A percentile compares a stretch with the other conserved stretches of the same genome.
phyloP scores from a whole-genome alignment of 2,113 vertebrate genomes.

The Thamnaconus septentrionalis region DNA sequence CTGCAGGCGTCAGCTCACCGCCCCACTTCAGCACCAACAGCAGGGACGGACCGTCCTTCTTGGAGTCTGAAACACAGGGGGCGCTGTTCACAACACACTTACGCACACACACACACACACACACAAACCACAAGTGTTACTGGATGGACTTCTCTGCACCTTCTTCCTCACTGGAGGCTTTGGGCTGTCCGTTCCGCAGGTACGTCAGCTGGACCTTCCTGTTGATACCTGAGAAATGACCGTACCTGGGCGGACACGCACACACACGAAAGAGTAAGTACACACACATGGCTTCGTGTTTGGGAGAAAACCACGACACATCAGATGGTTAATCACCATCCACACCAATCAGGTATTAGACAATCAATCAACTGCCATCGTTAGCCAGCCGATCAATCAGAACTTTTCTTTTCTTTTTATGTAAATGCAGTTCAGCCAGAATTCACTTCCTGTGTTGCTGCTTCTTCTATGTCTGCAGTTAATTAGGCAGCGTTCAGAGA shows the following conservation, averaged over 20 bases:
- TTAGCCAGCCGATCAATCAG: too few species aligned
- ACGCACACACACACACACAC: background rate
- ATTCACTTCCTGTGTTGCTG: too few species aligned
- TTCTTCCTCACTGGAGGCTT: constrained; percentile 92
- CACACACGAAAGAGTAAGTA: background rate
- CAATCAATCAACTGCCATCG: too few species aligned
- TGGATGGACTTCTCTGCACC: constrained; percentile 70
- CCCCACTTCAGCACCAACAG: constrained; percentile 95
- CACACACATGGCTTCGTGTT: too few species aligned
- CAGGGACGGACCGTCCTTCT: constrained; percentile 82
- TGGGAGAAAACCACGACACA: too few species aligned
- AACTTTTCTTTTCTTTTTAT: too few species aligned
- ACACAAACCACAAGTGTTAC: too few species aligned
- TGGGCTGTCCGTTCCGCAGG: constrained; percentile 87
- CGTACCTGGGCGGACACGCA: constrained; percentile 83
- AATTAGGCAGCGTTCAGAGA: too few species aligned
- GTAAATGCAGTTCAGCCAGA: too few species aligned
- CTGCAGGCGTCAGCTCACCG: constrained; percentile 93
- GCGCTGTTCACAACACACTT: background rate
- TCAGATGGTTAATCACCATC: too few species aligned
- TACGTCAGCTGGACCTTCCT: constrained; percentile 97
- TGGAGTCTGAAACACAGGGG: constrained; percentile 73
- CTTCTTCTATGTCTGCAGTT: too few species aligned
- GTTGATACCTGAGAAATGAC: constrained; percentile 98
- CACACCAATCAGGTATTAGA: too few species aligned